Evolutionary conservation across 2,888 invertebrate species (phyloP), one percentile per base, ranked within the genome.

Genomic region (Chymomyza fuscimana): DNA sequence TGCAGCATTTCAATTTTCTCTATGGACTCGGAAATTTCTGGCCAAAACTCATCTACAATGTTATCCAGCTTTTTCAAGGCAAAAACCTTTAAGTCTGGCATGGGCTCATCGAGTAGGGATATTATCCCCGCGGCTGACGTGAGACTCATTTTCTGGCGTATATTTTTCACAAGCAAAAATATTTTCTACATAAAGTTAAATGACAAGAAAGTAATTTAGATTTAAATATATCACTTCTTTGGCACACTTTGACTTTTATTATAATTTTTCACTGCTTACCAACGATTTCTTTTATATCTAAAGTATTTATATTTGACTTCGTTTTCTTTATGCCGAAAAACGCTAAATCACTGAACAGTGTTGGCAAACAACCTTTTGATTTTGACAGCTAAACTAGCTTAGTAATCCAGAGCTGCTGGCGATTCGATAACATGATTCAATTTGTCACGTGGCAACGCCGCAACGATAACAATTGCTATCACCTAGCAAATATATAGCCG

Each of bases 31-130:
- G 98, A 98, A 85, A 99, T 99, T 93, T 99, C 99, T 9, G 99
- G 97, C 99, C 99, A 99, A 93, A 99, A 99, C 91, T 98, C 97
- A 92, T 99, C 98, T 1, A 99, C 98, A 87, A 99, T 97, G 89
- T 95, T 94, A 92, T 99, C 96, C 86, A 99, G 93, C 91, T 98
- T 98, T 89, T 96, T 96, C 86, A 99, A 92, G 16, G 99, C 98
- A 91, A 98, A 99, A 32, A 97, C 95, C 93, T 98, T 98, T 70
- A 99, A 93, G 92, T 98, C 98, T 15, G 96, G 94, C 93, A 97
- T 96, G 65, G 97, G 96, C 92, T 99, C 99, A 92, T 99, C 98
- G 82, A 99, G 93, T 87, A 99, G 95, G 93, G 98, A 97, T 90
- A 99, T 97, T 80, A 99, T 97, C 91, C 98, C 98, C 90, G 97